phyloP scores from a whole-genome alignment of 1,140 invertebrate genomes.

The Macrotrachela quadricornifera region DNA sequence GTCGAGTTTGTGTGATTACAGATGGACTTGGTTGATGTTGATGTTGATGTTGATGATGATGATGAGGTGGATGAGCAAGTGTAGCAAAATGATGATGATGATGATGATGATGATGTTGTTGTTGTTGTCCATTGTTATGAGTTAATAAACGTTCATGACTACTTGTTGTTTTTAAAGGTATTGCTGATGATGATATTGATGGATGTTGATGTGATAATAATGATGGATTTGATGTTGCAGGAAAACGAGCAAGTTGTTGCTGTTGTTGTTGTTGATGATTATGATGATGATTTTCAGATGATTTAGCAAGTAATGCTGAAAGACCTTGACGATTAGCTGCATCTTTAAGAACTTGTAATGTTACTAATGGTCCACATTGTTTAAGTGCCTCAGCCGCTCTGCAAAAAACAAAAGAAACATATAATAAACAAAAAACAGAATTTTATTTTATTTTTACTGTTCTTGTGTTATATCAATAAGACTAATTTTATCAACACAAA shows the following conservation, averaged over 20 bases:
- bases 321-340: slow-evolving; percentile 5
- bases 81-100: background rate
- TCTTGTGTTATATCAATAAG: slow-evolving; percentile 89
- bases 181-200: too few species aligned
- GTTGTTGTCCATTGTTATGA: background rate
- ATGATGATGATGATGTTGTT: background rate
- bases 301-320: background rate
- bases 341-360: slow-evolving; percentile 6
- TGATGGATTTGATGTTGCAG: too few species aligned
- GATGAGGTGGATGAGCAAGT: slow-evolving; percentile 2
- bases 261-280: background rate
- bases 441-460: slow-evolving; percentile 37
- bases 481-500: slow-evolving; percentile 88
- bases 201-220: too few species aligned
- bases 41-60: slow-evolving; percentile 6
- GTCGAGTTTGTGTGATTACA: background rate
- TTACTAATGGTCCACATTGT: slow-evolving; percentile 2
- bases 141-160: too few species aligned
- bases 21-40: background rate
- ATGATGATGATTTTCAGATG: background rate
- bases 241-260: background rate
- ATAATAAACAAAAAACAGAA: too few species aligned
- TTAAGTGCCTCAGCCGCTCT: slow-evolving; percentile 12
- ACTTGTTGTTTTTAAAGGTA: too few species aligned
- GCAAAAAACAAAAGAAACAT: too few species aligned